These are phyloP conservation scores for Leptinotarsa peninsularis DNA, from an alignment of 2,888 invertebrate genomes.

Conservation along the genomic window DNA sequence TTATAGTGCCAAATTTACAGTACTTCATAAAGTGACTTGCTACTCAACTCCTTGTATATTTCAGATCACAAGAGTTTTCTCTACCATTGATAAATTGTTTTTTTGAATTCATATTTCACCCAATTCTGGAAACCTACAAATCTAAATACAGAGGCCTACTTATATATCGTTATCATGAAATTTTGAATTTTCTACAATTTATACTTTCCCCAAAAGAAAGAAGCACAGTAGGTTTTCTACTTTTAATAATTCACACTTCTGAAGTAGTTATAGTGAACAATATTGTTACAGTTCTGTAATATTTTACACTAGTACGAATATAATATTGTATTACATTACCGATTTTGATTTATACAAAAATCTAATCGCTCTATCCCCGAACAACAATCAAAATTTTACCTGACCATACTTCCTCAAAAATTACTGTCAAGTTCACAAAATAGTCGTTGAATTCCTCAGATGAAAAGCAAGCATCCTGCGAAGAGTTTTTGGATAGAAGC, in stretches of 20 bases:
- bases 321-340: constrained; percentile 4
- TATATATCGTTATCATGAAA: not conserved
- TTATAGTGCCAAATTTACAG: no score
- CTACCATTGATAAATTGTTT: no score
- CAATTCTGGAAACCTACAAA: not conserved
- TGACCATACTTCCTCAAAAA: not conserved
- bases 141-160: constrained; percentile 7
- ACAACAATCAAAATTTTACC: not conserved
- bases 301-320: constrained; percentile 32
- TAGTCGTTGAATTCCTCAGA: no score
- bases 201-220: not conserved
- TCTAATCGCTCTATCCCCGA: not conserved
- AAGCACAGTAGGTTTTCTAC: constrained; percentile 13
- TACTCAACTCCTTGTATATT: no score
- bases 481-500: no score
- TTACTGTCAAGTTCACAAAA: no score
- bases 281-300: constrained; percentile 35
- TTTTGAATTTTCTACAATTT: constrained; percentile 5
- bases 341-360: not conserved
- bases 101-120: not conserved
- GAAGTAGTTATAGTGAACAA: constrained; percentile 2
- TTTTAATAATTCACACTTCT: constrained; percentile 9
- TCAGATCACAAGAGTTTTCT: no score
- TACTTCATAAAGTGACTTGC: no score
- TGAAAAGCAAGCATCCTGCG: no score